Conservation (phyloP, 2,888 invertebrate species). For the Drosophila paracracens region DNA sequence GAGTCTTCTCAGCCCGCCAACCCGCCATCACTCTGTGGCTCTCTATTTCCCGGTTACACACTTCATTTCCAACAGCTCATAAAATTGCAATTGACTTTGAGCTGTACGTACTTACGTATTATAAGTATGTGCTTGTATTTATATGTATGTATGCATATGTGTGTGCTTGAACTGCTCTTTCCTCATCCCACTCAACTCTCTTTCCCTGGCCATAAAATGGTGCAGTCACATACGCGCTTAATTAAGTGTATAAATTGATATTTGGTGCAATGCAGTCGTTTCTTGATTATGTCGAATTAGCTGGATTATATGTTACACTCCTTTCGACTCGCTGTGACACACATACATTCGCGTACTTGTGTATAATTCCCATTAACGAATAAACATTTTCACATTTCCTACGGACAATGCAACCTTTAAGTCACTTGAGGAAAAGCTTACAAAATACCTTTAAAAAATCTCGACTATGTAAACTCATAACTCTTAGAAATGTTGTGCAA, state of each 20-base stretch:
- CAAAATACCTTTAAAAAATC: neutral
- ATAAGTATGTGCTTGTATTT: conserved; percentile 7
- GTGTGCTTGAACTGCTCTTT: conserved; percentile 5
- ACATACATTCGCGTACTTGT: neutral
- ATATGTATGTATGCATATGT: conserved; percentile 16
- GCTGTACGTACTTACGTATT: conserved; percentile 22
- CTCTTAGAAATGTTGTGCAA: neutral
- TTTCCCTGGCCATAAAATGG: conserved; percentile 52
- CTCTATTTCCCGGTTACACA: conserved; percentile 34
- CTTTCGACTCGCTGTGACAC: neutral
- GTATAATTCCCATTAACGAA: neutral
- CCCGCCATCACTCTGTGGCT: neutral
- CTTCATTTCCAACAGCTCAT: conserved; percentile 78
- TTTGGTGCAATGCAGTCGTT: conserved; percentile 74
- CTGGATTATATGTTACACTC: conserved; percentile 38
- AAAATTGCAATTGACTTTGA: conserved; percentile 77
- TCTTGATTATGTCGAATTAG: conserved; percentile 56
- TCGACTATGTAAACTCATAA: neutral
- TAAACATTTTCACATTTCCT: neutral
- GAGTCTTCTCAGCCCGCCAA: conserved; percentile 14
- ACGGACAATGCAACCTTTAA: neutral
- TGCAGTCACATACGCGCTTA: conserved; percentile 80
- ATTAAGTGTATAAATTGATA: conserved; percentile 79
- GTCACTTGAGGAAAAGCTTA: neutral
- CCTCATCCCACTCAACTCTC: neutral